Conservation (phyloP, 2,113 vertebrate species). For the Elephas maximus region DNA sequence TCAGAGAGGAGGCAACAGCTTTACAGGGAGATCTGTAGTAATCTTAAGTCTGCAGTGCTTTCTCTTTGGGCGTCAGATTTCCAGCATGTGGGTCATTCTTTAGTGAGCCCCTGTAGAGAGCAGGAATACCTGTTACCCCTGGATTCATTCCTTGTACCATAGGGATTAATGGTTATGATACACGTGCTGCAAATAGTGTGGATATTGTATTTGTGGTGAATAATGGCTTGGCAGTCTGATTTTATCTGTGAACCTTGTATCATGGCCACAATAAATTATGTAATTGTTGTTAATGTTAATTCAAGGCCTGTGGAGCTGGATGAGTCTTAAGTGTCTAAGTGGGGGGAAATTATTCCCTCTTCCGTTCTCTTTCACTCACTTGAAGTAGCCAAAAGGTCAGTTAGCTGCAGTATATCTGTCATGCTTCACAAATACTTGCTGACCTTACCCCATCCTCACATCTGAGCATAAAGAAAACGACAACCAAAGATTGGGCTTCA, state of each 20-base stretch:
- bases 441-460: neutral
- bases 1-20: neutral
- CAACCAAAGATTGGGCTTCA: neutral
- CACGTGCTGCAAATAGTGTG: neutral
- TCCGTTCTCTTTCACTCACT: neutral
- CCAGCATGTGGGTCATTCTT: neutral
- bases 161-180: conserved; percentile 36
- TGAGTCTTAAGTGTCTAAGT: neutral
- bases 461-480: neutral
- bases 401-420: neutral
- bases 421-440: neutral
- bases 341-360: neutral
- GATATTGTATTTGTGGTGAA: neutral
- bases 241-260: conserved; percentile 28
- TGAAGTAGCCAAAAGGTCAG: neutral
- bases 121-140: neutral
- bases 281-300: conserved; percentile 6
- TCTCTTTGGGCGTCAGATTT: conserved; percentile 24
- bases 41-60: neutral
- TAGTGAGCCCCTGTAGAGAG: conserved; percentile 14
- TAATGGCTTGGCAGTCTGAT: neutral
- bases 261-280: neutral
- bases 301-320: neutral
- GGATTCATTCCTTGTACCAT: neutral
- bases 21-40: neutral